A percentile compares a stretch with the other conserved stretches of the same genome.
phyloP scores from a whole-genome alignment of 2,888 invertebrate species.

The Pelosia muscerda region DNA sequence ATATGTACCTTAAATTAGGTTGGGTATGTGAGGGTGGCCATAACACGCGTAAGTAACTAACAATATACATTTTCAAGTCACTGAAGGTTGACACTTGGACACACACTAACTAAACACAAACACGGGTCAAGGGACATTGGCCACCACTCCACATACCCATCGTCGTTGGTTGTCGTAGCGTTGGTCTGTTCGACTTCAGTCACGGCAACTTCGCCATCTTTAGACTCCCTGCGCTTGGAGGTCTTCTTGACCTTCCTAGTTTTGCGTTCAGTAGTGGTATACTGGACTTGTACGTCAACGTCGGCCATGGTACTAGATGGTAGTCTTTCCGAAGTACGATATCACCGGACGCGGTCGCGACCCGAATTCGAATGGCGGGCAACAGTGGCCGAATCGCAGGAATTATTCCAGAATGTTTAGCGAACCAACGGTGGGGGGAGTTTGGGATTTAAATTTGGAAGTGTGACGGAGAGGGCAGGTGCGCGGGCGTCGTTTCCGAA shows the following conservation, averaged over 20 bases:
- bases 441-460: conserved; percentile 87
- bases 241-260: conserved; percentile 96
- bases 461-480: conserved; percentile 87
- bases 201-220: conserved; percentile 93
- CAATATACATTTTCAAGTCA: conserved; percentile 59
- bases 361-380: conserved; percentile 87
- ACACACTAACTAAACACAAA: conserved; percentile 59
- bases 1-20: conserved; percentile 83
- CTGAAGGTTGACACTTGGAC: conserved; percentile 71
- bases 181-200: conserved; percentile 92
- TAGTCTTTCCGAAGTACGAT: conserved; percentile 68
- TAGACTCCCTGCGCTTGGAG: conserved; percentile 92
- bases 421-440: conserved; percentile 81
- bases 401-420: conserved; percentile 87
- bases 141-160: conserved; percentile 95
- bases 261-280: conserved; percentile 94
- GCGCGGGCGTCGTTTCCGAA: conserved; percentile 84
- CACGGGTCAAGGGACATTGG: conserved; percentile 72
- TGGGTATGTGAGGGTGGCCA: conserved; percentile 87
- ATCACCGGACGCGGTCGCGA: conserved; percentile 86
- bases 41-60: conserved; percentile 58
- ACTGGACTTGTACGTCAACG: conserved; percentile 95
- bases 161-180: conserved; percentile 89
- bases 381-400: conserved; percentile 82
- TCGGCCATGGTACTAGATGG: conserved; percentile 91